Evolutionary conservation across 2,797 vertebrate species (phyloP), one percentile per base, ranked within the genome.

Genomic region (Adrianichthys oophorus): DNA sequence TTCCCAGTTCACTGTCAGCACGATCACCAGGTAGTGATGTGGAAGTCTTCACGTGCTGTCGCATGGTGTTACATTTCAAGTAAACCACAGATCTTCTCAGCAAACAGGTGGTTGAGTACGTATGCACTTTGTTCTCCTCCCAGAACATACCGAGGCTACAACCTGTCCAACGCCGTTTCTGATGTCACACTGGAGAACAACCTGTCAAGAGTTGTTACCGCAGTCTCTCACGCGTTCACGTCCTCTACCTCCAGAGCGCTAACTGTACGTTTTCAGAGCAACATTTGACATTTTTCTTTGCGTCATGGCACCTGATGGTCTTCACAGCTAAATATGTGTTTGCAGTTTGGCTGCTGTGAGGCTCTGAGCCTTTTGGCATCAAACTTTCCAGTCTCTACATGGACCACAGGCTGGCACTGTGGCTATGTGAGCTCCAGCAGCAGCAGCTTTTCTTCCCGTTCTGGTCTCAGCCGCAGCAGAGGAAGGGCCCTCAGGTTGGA

Each of bases 341-440:
- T 78, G 19, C 70, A 98, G 98, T 98, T 98, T 83, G 98, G 98
- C 59, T 98, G 96, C 90, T 98, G 95, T 71, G 97, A 99, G 90
- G 98, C 96, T 6, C 78, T 99, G 64, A 95, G 93, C 74, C 93
- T 98, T 61, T 87, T 99, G 15, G 95, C 97, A 19, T 79, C 85
- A 16, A 83, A 93, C 1, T 99, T 93, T 72, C 96, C 98, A 7
- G 94, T 94, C 26, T 96, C 95, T 78, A 91, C 85, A 8, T 99
- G 98, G 98, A 97, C 90, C 48, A 77, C 94, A 55, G 98, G 98
- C 48, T 99, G 98, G 98, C 95, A 97, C 65, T 99, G 97, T 24
- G 94, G 97, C 77, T 98, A 95, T 17, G 90, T 97, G 68, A 87
- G 71, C 71, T 88, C 84, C 42, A 83, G 84, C 16, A 48, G 84